Percentiles rank a stretch among this genome's conserved stretches.
Conservation (phyloP, 1,140 invertebrate species). For the Propsilocerus akamusi region DNA sequence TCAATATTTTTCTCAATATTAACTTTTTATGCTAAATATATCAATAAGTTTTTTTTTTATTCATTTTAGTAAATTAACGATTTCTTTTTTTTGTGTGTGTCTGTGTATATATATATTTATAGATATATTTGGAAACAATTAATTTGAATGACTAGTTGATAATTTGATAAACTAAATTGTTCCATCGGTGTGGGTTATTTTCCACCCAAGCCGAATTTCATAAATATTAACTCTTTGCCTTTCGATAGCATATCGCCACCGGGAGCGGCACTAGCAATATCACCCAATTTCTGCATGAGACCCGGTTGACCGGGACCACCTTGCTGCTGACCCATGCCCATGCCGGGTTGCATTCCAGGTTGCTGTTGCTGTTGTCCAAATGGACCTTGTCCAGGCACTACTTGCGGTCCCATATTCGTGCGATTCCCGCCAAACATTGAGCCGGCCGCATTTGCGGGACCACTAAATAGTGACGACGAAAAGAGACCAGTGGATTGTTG, state of each 20-base stretch:
- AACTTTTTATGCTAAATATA: too few species aligned
- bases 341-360: slow-evolving; percentile 14
- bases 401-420: slow-evolving; percentile 9
- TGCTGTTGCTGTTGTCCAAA: slow-evolving; percentile 16
- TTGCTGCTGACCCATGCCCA: slow-evolving; percentile 22
- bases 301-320: slow-evolving; percentile 34
- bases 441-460: background rate
- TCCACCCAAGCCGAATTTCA: slow-evolving; percentile 71
- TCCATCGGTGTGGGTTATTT: slow-evolving; percentile 39
- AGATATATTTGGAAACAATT: background rate
- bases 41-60: too few species aligned
- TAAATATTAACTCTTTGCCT: slow-evolving; percentile 78
- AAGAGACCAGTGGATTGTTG: slow-evolving; percentile 10
- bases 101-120: background rate
- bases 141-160: slow-evolving; percentile 3
- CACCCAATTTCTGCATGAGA: slow-evolving; percentile 53
- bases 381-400: slow-evolving; percentile 12
- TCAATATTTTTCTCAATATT: too few species aligned
- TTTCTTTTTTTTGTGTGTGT: background rate
- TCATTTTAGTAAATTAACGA: too few species aligned
- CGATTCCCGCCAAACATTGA: slow-evolving; percentile 9
- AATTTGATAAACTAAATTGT: slow-evolving; percentile 4
- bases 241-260: slow-evolving; percentile 72
- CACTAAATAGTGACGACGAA: slow-evolving; percentile 7
- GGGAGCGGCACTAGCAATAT: slow-evolving; percentile 55